Evolutionary conservation across 2,888 invertebrate genomes (phyloP), one percentile per base, ranked within the genome.

Genomic region (Apotomis capreana): DNA sequence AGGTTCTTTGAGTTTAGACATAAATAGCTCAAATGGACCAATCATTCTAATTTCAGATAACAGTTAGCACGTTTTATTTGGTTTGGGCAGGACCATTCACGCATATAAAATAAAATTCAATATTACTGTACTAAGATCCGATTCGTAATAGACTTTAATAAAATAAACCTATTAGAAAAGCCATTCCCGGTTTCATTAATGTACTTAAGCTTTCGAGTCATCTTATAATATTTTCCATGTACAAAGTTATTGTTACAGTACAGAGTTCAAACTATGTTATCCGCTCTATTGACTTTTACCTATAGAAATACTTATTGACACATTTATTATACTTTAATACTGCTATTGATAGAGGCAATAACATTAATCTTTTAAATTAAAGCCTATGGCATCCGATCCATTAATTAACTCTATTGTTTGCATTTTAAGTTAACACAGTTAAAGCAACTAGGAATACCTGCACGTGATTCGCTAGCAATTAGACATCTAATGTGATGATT

Each of bases 331-430:
- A 82, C 76, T 82, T 79, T 87, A 89, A 89, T 90, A 90, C 90
- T 89, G 88, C 87, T 88, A 84, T 84, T 83, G 78, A 82, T 81
- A 85, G 85, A 87, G 84, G 87, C 89, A 88, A 87, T 81, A 82
- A 83, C 81, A 80, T 83, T 79, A 78, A 78, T 77, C 26, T 51
- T 65, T 76, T 69, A 72, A 70, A 69, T 63, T 61, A 75, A 68
- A 77, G 71, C 74, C 77, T 80, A 81, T 78, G 77, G 78, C 81
- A 73, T 80, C 65, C 54, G 44, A 68, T 71, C 52, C 63, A 61
- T 68, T 62, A 51, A 15, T 52, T 68, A 63, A 68, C 61, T 68
- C 61, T 62, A 72, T 63, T 72, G 51, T 54, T 49, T 68, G 71
- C 55, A 68, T 61, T 46, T 67, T 68, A 74, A 68, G 58, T 40